phyloP scores from a whole-genome alignment of 2,113 vertebrate species.

The Neopipo cinnamomea region DNA sequence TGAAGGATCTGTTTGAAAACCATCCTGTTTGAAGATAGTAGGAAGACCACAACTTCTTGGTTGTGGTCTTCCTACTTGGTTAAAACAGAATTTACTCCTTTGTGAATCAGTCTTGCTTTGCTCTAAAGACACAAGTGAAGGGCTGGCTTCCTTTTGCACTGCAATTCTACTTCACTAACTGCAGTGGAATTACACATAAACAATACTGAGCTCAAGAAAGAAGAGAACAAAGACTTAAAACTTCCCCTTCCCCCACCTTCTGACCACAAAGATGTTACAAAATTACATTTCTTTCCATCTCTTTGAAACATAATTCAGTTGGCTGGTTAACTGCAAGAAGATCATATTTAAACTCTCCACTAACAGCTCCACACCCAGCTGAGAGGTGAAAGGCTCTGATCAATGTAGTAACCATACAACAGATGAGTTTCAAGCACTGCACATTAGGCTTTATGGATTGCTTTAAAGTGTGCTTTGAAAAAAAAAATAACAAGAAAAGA shows the following conservation, averaged over 20 bases:
- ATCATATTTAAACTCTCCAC: not conserved
- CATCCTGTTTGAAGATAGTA: not conserved
- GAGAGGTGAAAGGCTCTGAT: not conserved
- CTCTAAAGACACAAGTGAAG: not conserved
- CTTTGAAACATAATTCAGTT: not conserved
- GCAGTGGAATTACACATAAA: not conserved
- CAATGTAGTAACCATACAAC: not conserved
- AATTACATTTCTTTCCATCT: not conserved
- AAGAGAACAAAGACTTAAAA: not conserved
- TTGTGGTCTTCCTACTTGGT: too few species aligned
- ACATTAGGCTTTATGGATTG: conserved; percentile 13
- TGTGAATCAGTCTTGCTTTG: accelerated
- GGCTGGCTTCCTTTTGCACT: not conserved
- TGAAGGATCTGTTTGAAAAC: not conserved
- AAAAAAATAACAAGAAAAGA: not conserved
- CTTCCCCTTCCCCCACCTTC: not conserved
- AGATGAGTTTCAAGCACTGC: not conserved
- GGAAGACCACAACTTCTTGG: not conserved
- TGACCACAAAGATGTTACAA: not conserved
- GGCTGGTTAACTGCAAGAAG: not conserved
- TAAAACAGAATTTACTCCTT: not conserved
- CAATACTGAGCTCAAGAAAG: not conserved
- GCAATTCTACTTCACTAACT: not conserved
- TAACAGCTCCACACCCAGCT: not conserved
- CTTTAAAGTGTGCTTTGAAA: not conserved